phyloP scores from a whole-genome alignment of 2,797 vertebrate species.

The Apogon talboti region DNA sequence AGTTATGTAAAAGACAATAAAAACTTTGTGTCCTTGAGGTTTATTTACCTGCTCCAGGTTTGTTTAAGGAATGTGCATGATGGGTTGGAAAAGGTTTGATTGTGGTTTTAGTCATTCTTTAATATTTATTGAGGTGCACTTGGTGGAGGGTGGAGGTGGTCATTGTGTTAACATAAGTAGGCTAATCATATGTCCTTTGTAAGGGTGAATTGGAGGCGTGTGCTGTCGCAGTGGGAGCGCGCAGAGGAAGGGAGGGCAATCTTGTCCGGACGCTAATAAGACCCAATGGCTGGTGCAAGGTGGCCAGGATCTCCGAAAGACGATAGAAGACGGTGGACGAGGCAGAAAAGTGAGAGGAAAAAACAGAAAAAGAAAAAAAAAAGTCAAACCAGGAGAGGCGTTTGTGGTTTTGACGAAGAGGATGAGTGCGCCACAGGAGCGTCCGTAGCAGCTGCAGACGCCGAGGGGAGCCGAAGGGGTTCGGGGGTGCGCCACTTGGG shows the following conservation, averaged over 20 bases:
- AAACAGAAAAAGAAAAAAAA: background rate
- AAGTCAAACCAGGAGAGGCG: constrained; percentile 7
- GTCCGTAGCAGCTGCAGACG: constrained; percentile 31
- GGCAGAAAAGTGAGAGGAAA: constrained; percentile 34
- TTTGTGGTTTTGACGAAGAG: constrained; percentile 58
- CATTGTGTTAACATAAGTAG: constrained; percentile 58
- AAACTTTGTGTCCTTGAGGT: no score
- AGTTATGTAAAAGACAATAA: background rate
- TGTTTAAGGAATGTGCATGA: no score
- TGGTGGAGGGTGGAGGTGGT: constrained; percentile 12
- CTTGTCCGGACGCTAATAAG: constrained; percentile 83
- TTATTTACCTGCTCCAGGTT: no score
- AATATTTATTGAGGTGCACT: constrained; percentile 1
- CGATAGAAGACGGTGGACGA: constrained; percentile 67
- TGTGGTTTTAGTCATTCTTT: background rate
- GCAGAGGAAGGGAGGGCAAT: constrained; percentile 86
- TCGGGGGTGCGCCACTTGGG: constrained; percentile 47
- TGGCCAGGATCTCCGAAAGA: constrained; percentile 76
- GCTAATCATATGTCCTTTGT: constrained; percentile 70
- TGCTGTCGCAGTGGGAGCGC: constrained; percentile 78
- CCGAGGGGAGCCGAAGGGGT: constrained; percentile 18
- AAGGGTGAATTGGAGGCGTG: constrained; percentile 83
- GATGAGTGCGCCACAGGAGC: constrained; percentile 58
- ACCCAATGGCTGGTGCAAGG: constrained; percentile 83
- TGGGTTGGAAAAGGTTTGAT: no score